phyloP scores from a whole-genome alignment of 2,888 invertebrate genomes.

The Melieria picta region DNA sequence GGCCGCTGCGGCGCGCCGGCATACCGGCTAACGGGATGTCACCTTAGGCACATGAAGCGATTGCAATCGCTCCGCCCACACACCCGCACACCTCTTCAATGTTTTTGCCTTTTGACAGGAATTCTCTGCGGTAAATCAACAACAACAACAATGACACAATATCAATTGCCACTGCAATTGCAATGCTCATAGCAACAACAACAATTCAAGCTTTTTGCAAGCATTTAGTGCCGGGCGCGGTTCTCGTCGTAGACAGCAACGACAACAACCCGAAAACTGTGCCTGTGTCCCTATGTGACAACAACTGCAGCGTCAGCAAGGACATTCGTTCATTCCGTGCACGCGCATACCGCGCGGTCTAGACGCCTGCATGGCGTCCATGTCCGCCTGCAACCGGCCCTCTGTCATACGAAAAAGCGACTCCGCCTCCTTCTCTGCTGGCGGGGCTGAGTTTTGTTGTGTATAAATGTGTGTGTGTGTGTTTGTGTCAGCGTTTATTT shows the following conservation, averaged over 20 bases:
- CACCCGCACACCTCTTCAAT: not conserved
- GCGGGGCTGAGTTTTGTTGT: constrained; percentile 4
- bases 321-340: not conserved
- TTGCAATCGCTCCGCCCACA: not conserved
- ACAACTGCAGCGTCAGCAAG: no score
- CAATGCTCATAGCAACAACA: no score
- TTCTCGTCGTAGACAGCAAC: no score
- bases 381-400: no score
- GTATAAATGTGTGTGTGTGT: not conserved
- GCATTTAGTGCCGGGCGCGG: no score
- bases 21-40: not conserved
- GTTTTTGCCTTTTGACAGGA: constrained; percentile 7
- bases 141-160: not conserved
- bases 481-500: constrained; percentile 53
- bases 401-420: not conserved
- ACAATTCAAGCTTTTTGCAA: no score
- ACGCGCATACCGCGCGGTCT: not conserved
- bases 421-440: not conserved
- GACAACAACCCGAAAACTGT: not conserved
- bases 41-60: constrained; percentile 1
- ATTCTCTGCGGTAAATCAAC: constrained; percentile 9
- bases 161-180: no score
- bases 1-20: not conserved
- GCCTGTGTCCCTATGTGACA: not conserved
- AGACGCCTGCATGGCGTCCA: not conserved